A percentile compares a stretch with the other conserved stretches of the same genome.
phyloP scores from a whole-genome alignment of 2,888 invertebrate genomes.

The Rhingia rostrata region DNA sequence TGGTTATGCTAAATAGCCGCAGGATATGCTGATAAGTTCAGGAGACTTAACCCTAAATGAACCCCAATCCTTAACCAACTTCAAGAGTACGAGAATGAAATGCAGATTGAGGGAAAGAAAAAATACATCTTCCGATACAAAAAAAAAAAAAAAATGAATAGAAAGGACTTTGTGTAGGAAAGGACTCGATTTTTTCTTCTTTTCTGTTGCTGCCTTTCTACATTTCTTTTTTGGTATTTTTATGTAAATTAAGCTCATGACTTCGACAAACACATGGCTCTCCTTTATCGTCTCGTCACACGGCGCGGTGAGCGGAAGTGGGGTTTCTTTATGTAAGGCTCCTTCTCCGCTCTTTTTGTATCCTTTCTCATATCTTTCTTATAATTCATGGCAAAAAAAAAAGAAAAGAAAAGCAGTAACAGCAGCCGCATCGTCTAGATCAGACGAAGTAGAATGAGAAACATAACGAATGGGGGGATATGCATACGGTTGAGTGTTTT shows the following conservation, averaged over 20 bases:
- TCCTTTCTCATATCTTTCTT: constrained; percentile 64
- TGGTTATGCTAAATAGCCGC: constrained; percentile 74
- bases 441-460: constrained; percentile 31
- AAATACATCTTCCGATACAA: constrained; percentile 66
- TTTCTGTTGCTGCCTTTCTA: constrained; percentile 2
- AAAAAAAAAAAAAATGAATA: constrained; percentile 34
- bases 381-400: constrained; percentile 52
- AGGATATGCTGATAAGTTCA: constrained; percentile 73
- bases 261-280: constrained; percentile 73
- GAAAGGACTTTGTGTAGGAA: constrained; percentile 53
- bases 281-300: constrained; percentile 64
- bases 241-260: constrained; percentile 74
- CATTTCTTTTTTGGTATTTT: constrained; percentile 53
- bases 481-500: constrained; percentile 71
- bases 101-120: constrained; percentile 34
- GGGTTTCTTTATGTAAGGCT: constrained; percentile 42
- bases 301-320: constrained; percentile 5
- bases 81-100: constrained; percentile 39
- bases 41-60: constrained; percentile 73
- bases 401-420: constrained; percentile 14
- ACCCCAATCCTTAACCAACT: constrained; percentile 73
- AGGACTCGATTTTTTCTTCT: constrained; percentile 26
- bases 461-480: constrained; percentile 66
- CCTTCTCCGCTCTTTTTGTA: constrained; percentile 12
- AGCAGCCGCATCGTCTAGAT: constrained; percentile 64